phyloP scores from a whole-genome alignment of 2,113 vertebrate species.

The Fulmarus glacialis region DNA sequence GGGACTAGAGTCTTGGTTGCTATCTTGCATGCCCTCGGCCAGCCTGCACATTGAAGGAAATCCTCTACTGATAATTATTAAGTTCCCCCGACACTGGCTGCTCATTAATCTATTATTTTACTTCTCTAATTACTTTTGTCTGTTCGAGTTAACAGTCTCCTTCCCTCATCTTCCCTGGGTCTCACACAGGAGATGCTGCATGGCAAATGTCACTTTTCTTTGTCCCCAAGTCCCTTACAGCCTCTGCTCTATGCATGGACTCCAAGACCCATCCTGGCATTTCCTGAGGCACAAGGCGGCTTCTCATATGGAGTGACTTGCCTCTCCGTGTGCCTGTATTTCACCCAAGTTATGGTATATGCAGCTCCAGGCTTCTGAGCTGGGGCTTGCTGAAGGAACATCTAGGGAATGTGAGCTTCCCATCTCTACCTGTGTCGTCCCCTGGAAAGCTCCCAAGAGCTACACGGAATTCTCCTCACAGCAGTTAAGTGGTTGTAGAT shows the following conservation, averaged over 20 bases:
- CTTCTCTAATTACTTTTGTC: slow-evolving; percentile 69
- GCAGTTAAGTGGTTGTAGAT: background rate
- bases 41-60: slow-evolving; percentile 19
- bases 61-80: slow-evolving; percentile 60
- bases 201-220: background rate
- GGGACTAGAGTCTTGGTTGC: background rate
- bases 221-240: background rate
- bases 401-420: background rate
- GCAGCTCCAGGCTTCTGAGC: background rate
- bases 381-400: background rate
- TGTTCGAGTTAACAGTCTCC: slow-evolving; percentile 44
- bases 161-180: background rate
- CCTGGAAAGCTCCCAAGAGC: background rate
- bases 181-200: background rate
- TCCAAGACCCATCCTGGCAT: background rate
- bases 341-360: background rate
- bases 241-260: background rate
- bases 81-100: slow-evolving; percentile 34
- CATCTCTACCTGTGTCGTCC: background rate
- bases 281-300: background rate
- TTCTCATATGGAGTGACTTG: background rate
- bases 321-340: background rate
- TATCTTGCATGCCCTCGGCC: background rate
- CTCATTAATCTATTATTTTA: slow-evolving; percentile 63
- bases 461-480: background rate